A percentile compares a stretch with the other conserved stretches of the same genome.
phyloP scores from a whole-genome alignment of 2,797 vertebrate genomes.

The Enteromius paludinosus region DNA sequence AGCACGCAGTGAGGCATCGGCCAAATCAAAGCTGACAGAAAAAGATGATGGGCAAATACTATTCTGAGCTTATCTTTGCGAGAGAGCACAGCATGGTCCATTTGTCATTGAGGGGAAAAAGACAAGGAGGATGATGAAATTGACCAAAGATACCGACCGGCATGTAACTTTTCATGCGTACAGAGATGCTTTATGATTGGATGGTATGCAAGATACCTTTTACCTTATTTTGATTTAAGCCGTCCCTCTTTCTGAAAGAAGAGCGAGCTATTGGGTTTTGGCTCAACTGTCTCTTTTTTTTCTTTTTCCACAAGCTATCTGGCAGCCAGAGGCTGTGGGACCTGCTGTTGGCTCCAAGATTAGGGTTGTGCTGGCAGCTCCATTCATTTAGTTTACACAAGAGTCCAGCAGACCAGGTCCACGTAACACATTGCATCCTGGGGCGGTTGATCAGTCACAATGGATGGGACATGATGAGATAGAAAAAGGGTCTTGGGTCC shows the following conservation, averaged over 20 bases:
- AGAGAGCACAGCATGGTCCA: conserved; percentile 32
- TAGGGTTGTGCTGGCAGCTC: conserved; percentile 51
- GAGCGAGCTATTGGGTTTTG: background rate
- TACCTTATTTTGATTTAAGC: background rate
- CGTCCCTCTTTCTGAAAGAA: background rate
- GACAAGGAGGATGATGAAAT: conserved; percentile 27
- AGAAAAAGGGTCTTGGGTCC: conserved; percentile 9
- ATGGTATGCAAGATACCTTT: conserved; percentile 34
- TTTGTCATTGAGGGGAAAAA: conserved; percentile 37
- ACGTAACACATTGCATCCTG: conserved; percentile 25
- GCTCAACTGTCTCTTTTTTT: background rate
- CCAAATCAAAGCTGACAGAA: conserved; percentile 37
- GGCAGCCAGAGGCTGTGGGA: conserved; percentile 38
- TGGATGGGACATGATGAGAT: conserved; percentile 45
- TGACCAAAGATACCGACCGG: conserved; percentile 13
- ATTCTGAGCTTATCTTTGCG: conserved; percentile 19
- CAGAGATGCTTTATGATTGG: conserved; percentile 37
- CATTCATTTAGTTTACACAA: conserved; percentile 43
- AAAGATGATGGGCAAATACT: conserved; percentile 17
- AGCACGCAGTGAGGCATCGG: conserved; percentile 28
- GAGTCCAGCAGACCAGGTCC: background rate
- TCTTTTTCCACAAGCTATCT: conserved; percentile 35
- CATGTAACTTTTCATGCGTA: conserved; percentile 37
- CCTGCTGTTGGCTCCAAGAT: conserved; percentile 43
- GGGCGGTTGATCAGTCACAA: conserved; percentile 36